These are phyloP conservation scores for Hyposoter dolosus DNA, from an alignment of 2,888 invertebrate genomes.

Conservation along the genomic window DNA sequence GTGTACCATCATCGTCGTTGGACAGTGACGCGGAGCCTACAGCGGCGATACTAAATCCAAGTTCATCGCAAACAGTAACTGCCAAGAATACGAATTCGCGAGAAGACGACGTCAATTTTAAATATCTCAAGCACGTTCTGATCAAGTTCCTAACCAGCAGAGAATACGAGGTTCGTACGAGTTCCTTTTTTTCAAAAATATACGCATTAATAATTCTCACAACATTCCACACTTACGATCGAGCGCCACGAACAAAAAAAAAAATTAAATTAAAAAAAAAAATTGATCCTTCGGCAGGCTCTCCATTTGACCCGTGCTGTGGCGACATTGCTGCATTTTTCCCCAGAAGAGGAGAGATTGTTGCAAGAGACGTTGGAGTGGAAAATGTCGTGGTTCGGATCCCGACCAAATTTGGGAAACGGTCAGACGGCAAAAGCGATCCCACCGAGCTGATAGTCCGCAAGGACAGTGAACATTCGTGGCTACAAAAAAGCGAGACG, in stretches of 20 bases:
- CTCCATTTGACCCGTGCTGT: conserved; percentile 96
- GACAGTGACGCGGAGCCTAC: conserved; percentile 87
- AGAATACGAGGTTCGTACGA: conserved; percentile 88
- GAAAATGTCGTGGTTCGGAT: conserved; percentile 91
- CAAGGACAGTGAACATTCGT: conserved; percentile 3
- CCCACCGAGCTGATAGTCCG: conserved; percentile 87
- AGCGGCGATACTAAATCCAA: conserved; percentile 89
- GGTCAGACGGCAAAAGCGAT: conserved; percentile 86
- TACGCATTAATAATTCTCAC: neutral
- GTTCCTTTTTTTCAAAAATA: neutral
- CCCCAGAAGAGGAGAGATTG: conserved; percentile 94
- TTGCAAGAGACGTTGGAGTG: conserved; percentile 92
- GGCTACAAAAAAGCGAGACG: conserved; percentile 29
- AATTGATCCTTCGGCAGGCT: conserved; percentile 86
- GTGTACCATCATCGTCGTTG: conserved; percentile 85
- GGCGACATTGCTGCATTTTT: conserved; percentile 92
- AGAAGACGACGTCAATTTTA: conserved; percentile 91
- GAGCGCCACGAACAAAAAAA: neutral
- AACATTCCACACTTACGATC: neutral
- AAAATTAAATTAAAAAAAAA: neutral
- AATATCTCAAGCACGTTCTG: conserved; percentile 96
- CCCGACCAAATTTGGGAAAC: conserved; percentile 86
- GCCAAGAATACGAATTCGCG: conserved; percentile 82
- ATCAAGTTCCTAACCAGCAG: conserved; percentile 96
- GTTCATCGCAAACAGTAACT: conserved; percentile 85